Percentiles rank a stretch among this genome's conserved stretches.
phyloP scores from a whole-genome alignment of 2,888 invertebrate genomes.

The Saturnia japonica region DNA sequence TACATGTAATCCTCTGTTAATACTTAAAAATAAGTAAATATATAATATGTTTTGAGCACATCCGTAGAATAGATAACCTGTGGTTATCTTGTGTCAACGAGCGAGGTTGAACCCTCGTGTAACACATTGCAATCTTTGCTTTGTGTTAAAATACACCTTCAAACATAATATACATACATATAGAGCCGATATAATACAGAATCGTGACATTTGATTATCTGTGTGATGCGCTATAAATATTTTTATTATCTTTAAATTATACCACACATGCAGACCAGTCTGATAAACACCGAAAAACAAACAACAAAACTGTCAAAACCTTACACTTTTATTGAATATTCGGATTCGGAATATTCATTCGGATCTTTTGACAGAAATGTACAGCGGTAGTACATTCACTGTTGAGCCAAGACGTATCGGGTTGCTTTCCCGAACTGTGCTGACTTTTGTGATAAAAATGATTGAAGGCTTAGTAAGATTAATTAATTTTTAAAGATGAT shows the following conservation, averaged over 20 bases:
- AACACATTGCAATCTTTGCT: neutral
- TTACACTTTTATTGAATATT: no score
- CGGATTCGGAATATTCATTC: no score
- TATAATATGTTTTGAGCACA: neutral
- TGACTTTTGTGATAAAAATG: no score
- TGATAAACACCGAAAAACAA: no score
- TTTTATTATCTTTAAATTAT: neutral
- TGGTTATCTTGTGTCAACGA: conserved; percentile 5
- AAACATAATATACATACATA: neutral
- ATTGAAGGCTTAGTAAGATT: no score
- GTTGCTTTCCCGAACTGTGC: no score
- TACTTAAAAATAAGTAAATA: neutral
- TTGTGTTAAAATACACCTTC: neutral
- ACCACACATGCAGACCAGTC: neutral
- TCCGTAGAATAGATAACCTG: neutral
- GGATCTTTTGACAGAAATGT: no score
- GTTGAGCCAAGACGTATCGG: no score
- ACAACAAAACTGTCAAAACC: no score
- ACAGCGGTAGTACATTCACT: no score
- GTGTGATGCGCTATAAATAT: neutral
- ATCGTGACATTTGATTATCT: neutral
- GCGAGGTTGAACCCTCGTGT: neutral
- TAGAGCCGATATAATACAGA: neutral
- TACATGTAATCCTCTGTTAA: neutral
- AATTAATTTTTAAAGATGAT: no score